Evolutionary conservation across 2,888 invertebrate species (phyloP), one percentile per base, ranked within the genome.

Genomic region (Mechanitis messenoides): DNA sequence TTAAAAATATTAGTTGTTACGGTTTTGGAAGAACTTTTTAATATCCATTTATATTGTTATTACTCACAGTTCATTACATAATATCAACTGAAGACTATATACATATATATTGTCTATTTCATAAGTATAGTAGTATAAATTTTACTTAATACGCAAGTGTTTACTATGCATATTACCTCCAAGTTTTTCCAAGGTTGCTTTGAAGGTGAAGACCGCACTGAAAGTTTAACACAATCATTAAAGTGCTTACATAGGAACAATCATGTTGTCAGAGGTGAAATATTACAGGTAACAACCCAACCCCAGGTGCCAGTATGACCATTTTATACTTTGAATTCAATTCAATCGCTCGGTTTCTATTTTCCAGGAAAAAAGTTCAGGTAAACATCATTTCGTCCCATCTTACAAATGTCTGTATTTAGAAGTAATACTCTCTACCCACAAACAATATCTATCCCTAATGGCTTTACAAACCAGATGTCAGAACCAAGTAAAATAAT

Each of bases 251-350:
- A 74, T 76, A 68, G 71, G 73, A 65, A 72, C 80, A 85, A 88
- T 89, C 80, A 86, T 81, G 78, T 72, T 85, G 88, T 89, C 89
- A 81, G 70, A 65, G 74, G 72, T 87, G 84, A 86, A 79, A 82
- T 82, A 85, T 81, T 78, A 81, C 74, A 65, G 67, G 65, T 67
- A 68, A 64, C 67, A 72, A 65, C 74, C 76, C 68, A 70, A 74
- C 71, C 64, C 63, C n/a, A 61, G 63, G 66, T 61, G 60, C 64
- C 74, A 73, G 77, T 79, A 78, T 63, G 71, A 71, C 73, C 74
- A 72, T 72, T 76, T 71, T 66, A 71, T 60, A 66, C 61, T 59
- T 55, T 71, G 71, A 74, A 71, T 62, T 66, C 70, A 61, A 68
- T 66, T 71, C 72, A 76, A 71, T 75, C 72, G 72, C 59, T 60